Conservation (phyloP, 2,888 invertebrate genomes). For the Heterodera filipjevi region DNA sequence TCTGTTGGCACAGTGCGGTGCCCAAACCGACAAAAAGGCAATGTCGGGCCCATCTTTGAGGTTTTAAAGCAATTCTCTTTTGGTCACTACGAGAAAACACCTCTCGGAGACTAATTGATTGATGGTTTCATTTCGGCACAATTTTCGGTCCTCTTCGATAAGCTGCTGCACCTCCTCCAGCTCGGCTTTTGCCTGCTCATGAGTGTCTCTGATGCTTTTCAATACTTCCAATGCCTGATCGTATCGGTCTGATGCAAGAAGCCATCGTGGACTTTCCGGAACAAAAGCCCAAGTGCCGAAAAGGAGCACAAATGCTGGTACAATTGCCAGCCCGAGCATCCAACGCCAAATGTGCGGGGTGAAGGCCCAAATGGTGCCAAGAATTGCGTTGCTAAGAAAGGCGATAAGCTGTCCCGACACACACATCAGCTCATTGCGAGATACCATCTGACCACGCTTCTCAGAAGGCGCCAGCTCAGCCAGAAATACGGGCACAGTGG, state of each 20-base stretch:
- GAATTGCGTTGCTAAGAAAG: slow-evolving; percentile 28
- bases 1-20: slow-evolving; percentile 19
- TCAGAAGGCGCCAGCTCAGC: slow-evolving; percentile 29
- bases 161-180: slow-evolving; percentile 19
- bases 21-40: slow-evolving; percentile 22
- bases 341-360: slow-evolving; percentile 28
- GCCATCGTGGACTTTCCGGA: slow-evolving; percentile 27
- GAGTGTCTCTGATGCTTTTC: slow-evolving; percentile 11
- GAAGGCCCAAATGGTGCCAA: slow-evolving; percentile 30
- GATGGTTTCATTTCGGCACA: background rate
- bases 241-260: background rate
- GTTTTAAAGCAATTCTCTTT: background rate
- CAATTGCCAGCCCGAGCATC: slow-evolving; percentile 19
- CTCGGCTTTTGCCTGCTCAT: slow-evolving; percentile 21
- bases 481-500: slow-evolving; percentile 22
- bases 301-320: slow-evolving; percentile 12
- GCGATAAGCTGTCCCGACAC: slow-evolving; percentile 27
- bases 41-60: slow-evolving; percentile 9
- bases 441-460: slow-evolving; percentile 24
- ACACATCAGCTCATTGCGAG: slow-evolving; percentile 26
- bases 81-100: background rate
- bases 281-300: slow-evolving; percentile 21
- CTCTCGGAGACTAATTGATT: background rate
- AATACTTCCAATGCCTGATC: slow-evolving; percentile 20
- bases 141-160: slow-evolving; percentile 10